A percentile compares a stretch with the other conserved stretches of the same genome.
These are phyloP conservation scores for Rhorus exstirpatorius DNA, from an alignment of 2,888 invertebrate species.

Conservation along the genomic window DNA sequence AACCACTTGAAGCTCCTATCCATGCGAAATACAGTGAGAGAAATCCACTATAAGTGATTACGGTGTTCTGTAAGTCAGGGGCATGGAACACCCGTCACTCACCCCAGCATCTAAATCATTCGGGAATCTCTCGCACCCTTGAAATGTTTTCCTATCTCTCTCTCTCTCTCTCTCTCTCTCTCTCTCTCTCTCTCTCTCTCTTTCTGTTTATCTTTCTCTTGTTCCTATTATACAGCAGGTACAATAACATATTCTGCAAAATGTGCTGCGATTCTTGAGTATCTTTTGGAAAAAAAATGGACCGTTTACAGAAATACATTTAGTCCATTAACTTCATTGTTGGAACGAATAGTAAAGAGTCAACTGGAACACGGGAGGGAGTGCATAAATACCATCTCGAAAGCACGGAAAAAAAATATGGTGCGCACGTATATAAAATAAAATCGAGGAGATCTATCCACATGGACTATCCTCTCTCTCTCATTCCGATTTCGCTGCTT, in stretches of 20 bases:
- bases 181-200: slow-evolving; percentile 48
- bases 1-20: slow-evolving; percentile 62
- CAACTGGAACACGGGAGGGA: slow-evolving; percentile 22
- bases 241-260: slow-evolving; percentile 31
- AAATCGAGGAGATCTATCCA: slow-evolving; percentile 29
- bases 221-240: slow-evolving; percentile 18
- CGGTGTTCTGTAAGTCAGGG: slow-evolving; percentile 51
- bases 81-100: slow-evolving; percentile 52
- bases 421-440: slow-evolving; percentile 22
- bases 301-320: slow-evolving; percentile 40
- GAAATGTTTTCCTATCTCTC: slow-evolving; percentile 23
- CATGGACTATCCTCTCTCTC: neutral
- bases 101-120: slow-evolving; percentile 62
- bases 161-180: slow-evolving; percentile 49
- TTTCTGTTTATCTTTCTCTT: too few relatives aligned
- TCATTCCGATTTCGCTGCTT: neutral
- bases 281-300: slow-evolving; percentile 28
- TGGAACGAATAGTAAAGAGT: slow-evolving; percentile 37
- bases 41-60: slow-evolving; percentile 72
- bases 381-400: slow-evolving; percentile 41
- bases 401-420: slow-evolving; percentile 44
- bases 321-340: slow-evolving; percentile 45
- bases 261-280: slow-evolving; percentile 13
- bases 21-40: slow-evolving; percentile 55
- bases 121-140: slow-evolving; percentile 47